These are phyloP conservation scores for Ptychadena robeensis DNA, from an alignment of 2,797 vertebrate species.

Conservation along the genomic window DNA sequence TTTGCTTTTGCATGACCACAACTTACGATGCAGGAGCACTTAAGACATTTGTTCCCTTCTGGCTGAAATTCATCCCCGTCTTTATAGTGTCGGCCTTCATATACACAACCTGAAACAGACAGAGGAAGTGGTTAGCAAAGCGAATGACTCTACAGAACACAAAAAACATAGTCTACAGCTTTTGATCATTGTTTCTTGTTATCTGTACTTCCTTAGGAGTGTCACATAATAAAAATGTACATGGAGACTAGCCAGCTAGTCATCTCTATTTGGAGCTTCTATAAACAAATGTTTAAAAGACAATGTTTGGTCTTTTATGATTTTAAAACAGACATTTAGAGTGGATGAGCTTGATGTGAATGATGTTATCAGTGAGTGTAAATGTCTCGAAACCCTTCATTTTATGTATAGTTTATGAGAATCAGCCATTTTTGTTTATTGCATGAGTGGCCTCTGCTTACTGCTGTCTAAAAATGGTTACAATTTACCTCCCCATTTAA, in stretches of 20 bases:
- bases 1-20: slow-evolving; percentile 54
- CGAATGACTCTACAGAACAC: slow-evolving; percentile 22
- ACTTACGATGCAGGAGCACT: slow-evolving; percentile 93
- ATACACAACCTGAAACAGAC: slow-evolving; percentile 81
- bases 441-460: no score
- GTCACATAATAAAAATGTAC: slow-evolving; percentile 49
- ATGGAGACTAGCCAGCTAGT: slow-evolving; percentile 17
- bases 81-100: slow-evolving; percentile 89
- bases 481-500: no score
- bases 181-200: slow-evolving; percentile 56
- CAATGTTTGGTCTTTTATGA: not conserved
- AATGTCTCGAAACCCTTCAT: no score
- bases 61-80: slow-evolving; percentile 93
- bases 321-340: not conserved
- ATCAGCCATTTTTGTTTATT: no score
- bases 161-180: slow-evolving; percentile 14
- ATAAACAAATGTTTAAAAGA: not conserved
- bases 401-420: no score
- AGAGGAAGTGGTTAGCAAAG: slow-evolving; percentile 56
- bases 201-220: slow-evolving; percentile 43
- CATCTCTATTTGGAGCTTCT: slow-evolving; percentile 22
- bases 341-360: no score
- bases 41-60: slow-evolving; percentile 89
- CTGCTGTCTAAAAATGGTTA: no score
- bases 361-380: no score